Conservation (phyloP, 2,888 invertebrate genomes). For the Penaeus monodon region DNA sequence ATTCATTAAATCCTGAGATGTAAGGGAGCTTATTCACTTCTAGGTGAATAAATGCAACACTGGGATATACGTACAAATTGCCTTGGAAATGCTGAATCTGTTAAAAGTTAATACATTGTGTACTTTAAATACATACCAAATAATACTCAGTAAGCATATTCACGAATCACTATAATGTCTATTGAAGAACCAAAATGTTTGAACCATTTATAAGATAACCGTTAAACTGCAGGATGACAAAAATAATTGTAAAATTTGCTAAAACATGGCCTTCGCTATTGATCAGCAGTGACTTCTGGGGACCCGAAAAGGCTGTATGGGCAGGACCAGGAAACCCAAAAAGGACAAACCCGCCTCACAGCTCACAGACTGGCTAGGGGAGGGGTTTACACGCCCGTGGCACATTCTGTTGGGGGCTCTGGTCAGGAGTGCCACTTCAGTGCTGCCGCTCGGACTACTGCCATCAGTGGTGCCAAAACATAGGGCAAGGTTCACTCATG, state of each 20-base stretch:
- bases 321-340: constrained; percentile 47
- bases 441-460: constrained; percentile 25
- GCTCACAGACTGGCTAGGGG: constrained; percentile 41
- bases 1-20: constrained; percentile 63
- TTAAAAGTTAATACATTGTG: constrained; percentile 61
- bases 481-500: constrained; percentile 48
- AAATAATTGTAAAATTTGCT: constrained; percentile 62
- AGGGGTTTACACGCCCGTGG: constrained; percentile 41
- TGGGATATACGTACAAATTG: constrained; percentile 63
- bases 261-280: constrained; percentile 62
- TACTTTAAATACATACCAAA: constrained; percentile 62
- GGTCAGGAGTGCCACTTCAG: constrained; percentile 40
- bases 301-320: constrained; percentile 39
- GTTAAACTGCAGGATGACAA: constrained; percentile 59
- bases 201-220: constrained; percentile 57
- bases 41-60: constrained; percentile 60
- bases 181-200: constrained; percentile 60
- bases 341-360: constrained; percentile 49
- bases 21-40: constrained; percentile 63
- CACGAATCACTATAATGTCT: constrained; percentile 61
- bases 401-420: constrained; percentile 21
- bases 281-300: constrained; percentile 56
- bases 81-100: constrained; percentile 60
- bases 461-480: constrained; percentile 16
- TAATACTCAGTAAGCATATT: constrained; percentile 63